phyloP scores from a whole-genome alignment of 2,888 invertebrate species.

The Lampropteryx suffumata region DNA sequence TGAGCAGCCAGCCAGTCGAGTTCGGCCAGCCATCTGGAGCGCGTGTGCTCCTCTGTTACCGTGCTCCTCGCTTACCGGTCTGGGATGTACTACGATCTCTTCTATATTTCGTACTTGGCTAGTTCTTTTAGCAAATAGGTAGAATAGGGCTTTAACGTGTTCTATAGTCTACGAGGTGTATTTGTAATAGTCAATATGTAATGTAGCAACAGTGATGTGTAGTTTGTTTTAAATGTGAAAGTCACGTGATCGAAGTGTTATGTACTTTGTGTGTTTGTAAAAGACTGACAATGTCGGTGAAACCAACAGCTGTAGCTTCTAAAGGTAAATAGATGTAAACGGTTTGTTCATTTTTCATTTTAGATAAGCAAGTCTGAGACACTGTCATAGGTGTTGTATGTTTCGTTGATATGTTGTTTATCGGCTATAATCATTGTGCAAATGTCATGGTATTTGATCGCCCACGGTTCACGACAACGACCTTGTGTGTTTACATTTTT shows the following conservation, averaged over 20 bases:
- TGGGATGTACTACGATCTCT: constrained; percentile 41
- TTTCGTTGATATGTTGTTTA: constrained; percentile 2
- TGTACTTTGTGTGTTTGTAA: constrained; percentile 36
- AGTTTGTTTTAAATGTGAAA: constrained; percentile 30
- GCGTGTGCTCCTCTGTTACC: constrained; percentile 40
- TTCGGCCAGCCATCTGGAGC: constrained; percentile 44
- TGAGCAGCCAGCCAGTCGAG: constrained; percentile 50
- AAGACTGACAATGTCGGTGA: constrained; percentile 55
- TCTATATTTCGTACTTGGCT: constrained; percentile 1
- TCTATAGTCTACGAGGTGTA: neutral
- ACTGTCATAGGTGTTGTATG: too few relatives aligned
- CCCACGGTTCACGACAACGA: neutral
- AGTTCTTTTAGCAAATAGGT: constrained; percentile 4
- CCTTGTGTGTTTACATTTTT: neutral
- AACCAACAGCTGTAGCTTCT: constrained; percentile 56
- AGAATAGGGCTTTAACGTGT: neutral
- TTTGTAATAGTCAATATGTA: neutral
- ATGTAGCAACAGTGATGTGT: constrained; percentile 11
- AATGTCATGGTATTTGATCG: constrained; percentile 1
- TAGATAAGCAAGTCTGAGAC: constrained; percentile 2
- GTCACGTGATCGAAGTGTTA: constrained; percentile 34
- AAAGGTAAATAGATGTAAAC: constrained; percentile 53
- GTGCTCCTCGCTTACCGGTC: constrained; percentile 28
- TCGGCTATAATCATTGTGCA: too few relatives aligned
- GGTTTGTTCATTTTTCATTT: constrained; percentile 2